A percentile compares a stretch with the other conserved stretches of the same genome.
phyloP scores from a whole-genome alignment of 2,113 vertebrate genomes.

The Peromyscus polionotus region DNA sequence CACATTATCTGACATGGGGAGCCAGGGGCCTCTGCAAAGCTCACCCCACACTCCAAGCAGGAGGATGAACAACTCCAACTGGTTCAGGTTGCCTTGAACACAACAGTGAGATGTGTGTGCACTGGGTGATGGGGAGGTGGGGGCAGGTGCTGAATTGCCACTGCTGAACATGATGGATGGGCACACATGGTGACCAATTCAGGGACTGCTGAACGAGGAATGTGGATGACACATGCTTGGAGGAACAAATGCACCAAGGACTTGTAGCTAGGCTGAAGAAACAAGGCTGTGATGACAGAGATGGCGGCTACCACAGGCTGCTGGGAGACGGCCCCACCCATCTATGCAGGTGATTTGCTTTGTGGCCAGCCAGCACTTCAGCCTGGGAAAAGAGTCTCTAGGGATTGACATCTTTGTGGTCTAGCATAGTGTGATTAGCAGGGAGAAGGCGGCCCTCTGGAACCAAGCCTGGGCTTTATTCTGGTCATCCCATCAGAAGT shows the following conservation, averaged over 20 bases:
- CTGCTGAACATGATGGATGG: not conserved
- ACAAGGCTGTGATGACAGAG: not conserved
- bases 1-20: not conserved
- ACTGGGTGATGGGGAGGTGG: not conserved
- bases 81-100: too few species aligned
- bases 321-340: not conserved
- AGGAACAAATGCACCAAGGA: not conserved
- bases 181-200: not conserved
- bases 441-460: not conserved
- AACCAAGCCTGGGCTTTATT: not conserved
- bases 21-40: not conserved
- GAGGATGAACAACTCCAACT: not conserved
- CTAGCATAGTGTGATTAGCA: not conserved
- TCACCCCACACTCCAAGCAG: not conserved
- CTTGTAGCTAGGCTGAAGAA: not conserved
- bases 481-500: not conserved
- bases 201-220: not conserved
- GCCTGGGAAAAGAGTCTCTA: not conserved
- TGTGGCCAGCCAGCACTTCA: not conserved
- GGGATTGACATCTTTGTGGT: not conserved
- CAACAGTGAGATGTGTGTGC: too few species aligned
- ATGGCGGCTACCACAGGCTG: not conserved
- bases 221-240: not conserved
- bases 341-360: not conserved
- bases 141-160: not conserved